phyloP scores from a whole-genome alignment of 2,797 vertebrate genomes.

The Graptemys geographica region DNA sequence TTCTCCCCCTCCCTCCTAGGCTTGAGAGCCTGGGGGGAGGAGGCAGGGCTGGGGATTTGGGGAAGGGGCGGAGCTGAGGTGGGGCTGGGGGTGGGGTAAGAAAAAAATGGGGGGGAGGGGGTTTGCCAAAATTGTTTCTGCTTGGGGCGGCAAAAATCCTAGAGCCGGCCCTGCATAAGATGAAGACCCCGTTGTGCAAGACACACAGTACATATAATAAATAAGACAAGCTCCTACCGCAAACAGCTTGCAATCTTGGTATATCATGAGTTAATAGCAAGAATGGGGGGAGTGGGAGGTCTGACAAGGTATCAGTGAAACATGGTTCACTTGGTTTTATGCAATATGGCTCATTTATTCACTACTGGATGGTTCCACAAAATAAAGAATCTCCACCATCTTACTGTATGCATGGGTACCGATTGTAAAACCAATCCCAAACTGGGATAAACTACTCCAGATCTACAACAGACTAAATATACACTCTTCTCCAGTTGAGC shows the following conservation, averaged over 20 bases:
- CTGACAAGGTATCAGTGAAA: slow-evolving; percentile 21
- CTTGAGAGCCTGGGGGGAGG: too few species aligned
- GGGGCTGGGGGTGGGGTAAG: too few species aligned
- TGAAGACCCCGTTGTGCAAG: not conserved
- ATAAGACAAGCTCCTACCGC: fast-evolving
- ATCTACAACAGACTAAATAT: slow-evolving; percentile 25
- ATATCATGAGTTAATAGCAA: fast-evolving
- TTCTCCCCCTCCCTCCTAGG: too few species aligned
- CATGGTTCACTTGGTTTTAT: not conserved
- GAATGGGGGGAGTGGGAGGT: not conserved
- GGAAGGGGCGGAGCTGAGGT: too few species aligned
- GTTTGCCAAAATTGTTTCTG: too few species aligned
- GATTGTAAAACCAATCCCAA: slow-evolving; percentile 60
- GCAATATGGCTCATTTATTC: slow-evolving; percentile 61
- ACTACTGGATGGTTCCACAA: slow-evolving; percentile 59
- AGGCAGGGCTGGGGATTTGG: too few species aligned
- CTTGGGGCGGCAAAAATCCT: too few species aligned
- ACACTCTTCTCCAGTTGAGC: slow-evolving; percentile 29
- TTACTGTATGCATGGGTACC: slow-evolving; percentile 48
- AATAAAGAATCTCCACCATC: slow-evolving; percentile 49
- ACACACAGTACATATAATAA: fast-evolving
- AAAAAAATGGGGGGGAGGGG: too few species aligned
- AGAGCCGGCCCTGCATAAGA: not conserved
- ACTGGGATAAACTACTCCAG: slow-evolving; percentile 57
- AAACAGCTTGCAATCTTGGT: not conserved